Evolutionary conservation across 2,888 invertebrate species (phyloP).

Genomic region (Macrosiphum euphorbiae): DNA sequence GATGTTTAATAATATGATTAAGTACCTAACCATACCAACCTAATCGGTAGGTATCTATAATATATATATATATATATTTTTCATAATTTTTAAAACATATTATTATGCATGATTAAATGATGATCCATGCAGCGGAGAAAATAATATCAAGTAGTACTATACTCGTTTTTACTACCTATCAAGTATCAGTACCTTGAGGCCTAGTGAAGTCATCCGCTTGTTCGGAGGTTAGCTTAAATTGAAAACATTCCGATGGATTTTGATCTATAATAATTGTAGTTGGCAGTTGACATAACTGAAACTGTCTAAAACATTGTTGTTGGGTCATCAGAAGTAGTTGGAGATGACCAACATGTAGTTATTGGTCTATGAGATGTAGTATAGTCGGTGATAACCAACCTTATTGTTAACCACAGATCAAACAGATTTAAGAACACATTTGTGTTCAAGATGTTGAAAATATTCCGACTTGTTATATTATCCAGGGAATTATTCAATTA

Average conservation of each 20-base stretch:
- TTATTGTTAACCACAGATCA: not conserved
- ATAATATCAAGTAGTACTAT: not conserved
- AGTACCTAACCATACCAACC: not conserved
- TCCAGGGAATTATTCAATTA: not conserved
- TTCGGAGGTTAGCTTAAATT: not conserved
- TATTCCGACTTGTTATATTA: not conserved
- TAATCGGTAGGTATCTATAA: not conserved
- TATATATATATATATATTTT: too few species aligned
- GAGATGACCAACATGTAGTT: too few species aligned
- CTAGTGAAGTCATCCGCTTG: not conserved
- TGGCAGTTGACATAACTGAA: not conserved
- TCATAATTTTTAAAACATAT: not conserved
- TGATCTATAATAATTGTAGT: not conserved
- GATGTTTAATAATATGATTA: not conserved
- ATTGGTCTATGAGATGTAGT: not conserved
- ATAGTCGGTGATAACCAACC: not conserved
- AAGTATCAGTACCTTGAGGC: not conserved
- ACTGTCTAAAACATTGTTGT: not conserved
- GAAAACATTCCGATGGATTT: not conserved
- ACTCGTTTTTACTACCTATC: not conserved
- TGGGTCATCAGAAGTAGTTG: too few species aligned
- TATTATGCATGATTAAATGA: not conserved
- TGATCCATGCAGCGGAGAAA: not conserved
- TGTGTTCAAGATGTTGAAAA: not conserved
- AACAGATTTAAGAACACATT: not conserved